Base-by-base conservation (phyloP, 2,113 vertebrate species). In the Leucopternis melanops region DNA sequence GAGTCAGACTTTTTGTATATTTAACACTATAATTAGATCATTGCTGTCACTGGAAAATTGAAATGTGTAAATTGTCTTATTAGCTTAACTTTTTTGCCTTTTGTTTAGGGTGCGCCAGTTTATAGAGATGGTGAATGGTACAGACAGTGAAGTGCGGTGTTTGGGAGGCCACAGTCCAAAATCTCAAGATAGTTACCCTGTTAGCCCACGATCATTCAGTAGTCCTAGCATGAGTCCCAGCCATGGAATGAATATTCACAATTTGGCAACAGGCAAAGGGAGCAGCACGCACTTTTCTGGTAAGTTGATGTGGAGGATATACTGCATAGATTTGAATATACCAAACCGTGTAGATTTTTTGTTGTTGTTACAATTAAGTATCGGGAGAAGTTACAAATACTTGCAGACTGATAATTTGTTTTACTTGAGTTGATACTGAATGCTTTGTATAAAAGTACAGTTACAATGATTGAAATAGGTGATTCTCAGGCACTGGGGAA, bases 111-210 rank as follows among this genome's bases (percentile, higher is more conserved):
- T 99, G 92, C 99, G 99, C 88, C 99, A 99, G 97, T 99, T 99
- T 92, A 99, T 99, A 97, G 99, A 99, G 98, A 99, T 99, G 99
- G 99, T 99, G 98, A 99, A 99, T 16, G 99, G 99, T 92, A 99
- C 99, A 13, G 99, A 99, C 98, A 99, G 99, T 34, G 99, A 99
- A 98, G 99, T 99, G 80, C 98, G 99, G 70, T 99, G 99, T 98
- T 98, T 99, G 91, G 99, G 99, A 88, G 99, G 99, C 54, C 99
- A 99, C 92, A 99, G 99, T 97, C 99, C 99, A 54, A 99, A 99
- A 97, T 99, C 99, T 98, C 99, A 99, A 98, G 99, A 99, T 96
- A 99, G 98, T 97, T 99, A 99, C 88, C 98, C 99, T 57, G 99
- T 99, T 95, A 99, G 99, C 85, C 99, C 99, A 65, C 98, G 98